phyloP scores from a whole-genome alignment of 2,888 invertebrate genomes.

The Drosophila algonquin region DNA sequence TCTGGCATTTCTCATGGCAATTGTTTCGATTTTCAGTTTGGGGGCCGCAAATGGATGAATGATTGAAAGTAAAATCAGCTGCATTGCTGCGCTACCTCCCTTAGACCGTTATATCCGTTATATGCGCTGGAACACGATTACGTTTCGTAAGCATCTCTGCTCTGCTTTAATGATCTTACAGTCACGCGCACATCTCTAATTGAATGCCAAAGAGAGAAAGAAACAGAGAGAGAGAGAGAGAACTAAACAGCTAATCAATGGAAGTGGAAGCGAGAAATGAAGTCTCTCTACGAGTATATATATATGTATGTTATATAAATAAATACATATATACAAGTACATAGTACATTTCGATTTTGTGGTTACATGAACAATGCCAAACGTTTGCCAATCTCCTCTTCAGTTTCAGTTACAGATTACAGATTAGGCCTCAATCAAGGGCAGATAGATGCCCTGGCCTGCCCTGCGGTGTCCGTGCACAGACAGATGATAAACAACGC shows the following conservation, averaged over 20 bases:
- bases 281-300: not conserved
- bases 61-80: not conserved
- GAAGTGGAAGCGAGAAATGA: not conserved
- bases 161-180: conserved; percentile 1
- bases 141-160: conserved; percentile 2
- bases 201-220: not conserved
- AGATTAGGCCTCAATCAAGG: conserved; percentile 42
- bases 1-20: conserved; percentile 14
- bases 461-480: conserved; percentile 26
- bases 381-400: conserved; percentile 21
- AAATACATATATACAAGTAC: not conserved
- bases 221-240: not conserved
- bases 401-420: conserved; percentile 11
- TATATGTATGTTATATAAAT: no score
- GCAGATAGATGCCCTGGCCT: conserved; percentile 30
- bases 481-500: conserved; percentile 12
- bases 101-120: not conserved
- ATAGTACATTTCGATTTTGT: not conserved
- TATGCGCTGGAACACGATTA: not conserved
- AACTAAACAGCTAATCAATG: not conserved
- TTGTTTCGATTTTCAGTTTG: conserved; percentile 1
- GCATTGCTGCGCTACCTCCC: not conserved
- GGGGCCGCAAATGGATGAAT: not conserved
- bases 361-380: conserved; percentile 17
- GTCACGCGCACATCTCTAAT: conserved; percentile 17